Percentiles rank a stretch among this genome's conserved stretches.
Evolutionary conservation across 2,113 vertebrate species (phyloP).

Genomic region (Atlantisia rogersi): DNA sequence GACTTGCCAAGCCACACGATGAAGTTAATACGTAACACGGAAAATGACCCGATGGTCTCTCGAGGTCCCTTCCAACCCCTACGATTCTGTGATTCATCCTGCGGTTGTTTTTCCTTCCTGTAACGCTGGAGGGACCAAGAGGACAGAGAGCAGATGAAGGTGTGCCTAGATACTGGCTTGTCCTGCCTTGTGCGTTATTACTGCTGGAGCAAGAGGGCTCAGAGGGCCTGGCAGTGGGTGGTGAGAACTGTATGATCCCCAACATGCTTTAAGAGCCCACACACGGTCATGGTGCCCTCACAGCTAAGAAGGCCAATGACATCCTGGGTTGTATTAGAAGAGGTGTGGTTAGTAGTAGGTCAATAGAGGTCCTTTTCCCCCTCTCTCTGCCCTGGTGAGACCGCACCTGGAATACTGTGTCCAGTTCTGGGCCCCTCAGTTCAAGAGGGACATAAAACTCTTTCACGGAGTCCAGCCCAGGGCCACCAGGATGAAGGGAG

Average conservation of each 20-base stretch:
- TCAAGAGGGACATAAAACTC: no score
- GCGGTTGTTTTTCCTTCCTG: not conserved
- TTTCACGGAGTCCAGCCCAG: no score
- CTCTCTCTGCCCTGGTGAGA: no score
- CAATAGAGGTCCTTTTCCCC: no score
- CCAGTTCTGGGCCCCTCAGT: no score
- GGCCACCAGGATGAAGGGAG: no score
- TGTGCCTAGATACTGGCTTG: not conserved
- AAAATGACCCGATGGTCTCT: not conserved
- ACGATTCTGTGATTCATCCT: not conserved
- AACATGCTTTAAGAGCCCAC: not conserved
- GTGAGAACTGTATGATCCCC: not conserved
- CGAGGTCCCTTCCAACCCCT: no score
- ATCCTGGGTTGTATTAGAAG: no score
- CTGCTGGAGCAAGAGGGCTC: not conserved
- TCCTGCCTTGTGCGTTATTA: not conserved
- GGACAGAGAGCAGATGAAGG: not conserved
- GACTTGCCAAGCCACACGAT: not conserved
- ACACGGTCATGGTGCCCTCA: no score
- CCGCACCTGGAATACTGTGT: no score
- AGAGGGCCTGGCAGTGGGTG: not conserved
- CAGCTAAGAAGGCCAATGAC: no score
- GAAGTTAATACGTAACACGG: not conserved
- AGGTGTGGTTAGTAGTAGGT: no score
- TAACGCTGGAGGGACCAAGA: not conserved